A percentile compares a stretch with the other conserved stretches of the same genome.
These are phyloP conservation scores for Sorex fumeus DNA, from an alignment of 2,113 vertebrate genomes.

Conservation along the genomic window DNA sequence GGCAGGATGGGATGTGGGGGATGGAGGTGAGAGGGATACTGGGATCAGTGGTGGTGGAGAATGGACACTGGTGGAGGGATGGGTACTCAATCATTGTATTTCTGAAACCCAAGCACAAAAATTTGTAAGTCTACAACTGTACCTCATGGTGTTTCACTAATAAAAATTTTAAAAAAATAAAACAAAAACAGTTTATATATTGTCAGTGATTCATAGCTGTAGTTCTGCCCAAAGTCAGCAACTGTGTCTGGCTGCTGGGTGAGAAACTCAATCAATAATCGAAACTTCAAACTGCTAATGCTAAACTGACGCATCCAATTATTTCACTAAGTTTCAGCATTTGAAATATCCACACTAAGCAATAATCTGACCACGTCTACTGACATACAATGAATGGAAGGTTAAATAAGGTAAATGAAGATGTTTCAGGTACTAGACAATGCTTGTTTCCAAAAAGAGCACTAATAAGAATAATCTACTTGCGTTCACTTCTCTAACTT, in stretches of 20 bases:
- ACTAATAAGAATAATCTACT: not conserved
- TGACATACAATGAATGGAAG: constrained; percentile 37
- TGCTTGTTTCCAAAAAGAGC: constrained; percentile 7
- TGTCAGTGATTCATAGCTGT: constrained; percentile 50
- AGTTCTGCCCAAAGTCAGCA: constrained; percentile 71
- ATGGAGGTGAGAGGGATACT: no score
- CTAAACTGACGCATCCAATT: constrained; percentile 23
- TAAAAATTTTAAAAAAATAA: no score
- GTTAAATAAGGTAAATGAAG: constrained; percentile 46
- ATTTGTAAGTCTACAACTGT: no score
- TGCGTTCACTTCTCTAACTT: not conserved
- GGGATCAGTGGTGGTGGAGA: no score
- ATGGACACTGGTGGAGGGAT: no score
- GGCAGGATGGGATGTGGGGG: no score
- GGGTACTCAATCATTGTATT: no score
- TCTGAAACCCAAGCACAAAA: no score
- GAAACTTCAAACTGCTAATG: constrained; percentile 27
- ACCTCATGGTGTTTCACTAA: no score
- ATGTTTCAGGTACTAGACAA: not conserved
- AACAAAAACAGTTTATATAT: constrained; percentile 55
- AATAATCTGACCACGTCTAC: constrained; percentile 5
- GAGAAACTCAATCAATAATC: constrained; percentile 62
- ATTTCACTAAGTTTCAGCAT: constrained; percentile 1
- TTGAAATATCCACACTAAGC: constrained; percentile 41
- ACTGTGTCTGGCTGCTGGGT: constrained; percentile 22